A percentile compares a stretch with the other conserved stretches of the same genome.
These are phyloP conservation scores for Zosterops lateralis DNA, from an alignment of 2,113 vertebrate genomes.

Conservation along the genomic window DNA sequence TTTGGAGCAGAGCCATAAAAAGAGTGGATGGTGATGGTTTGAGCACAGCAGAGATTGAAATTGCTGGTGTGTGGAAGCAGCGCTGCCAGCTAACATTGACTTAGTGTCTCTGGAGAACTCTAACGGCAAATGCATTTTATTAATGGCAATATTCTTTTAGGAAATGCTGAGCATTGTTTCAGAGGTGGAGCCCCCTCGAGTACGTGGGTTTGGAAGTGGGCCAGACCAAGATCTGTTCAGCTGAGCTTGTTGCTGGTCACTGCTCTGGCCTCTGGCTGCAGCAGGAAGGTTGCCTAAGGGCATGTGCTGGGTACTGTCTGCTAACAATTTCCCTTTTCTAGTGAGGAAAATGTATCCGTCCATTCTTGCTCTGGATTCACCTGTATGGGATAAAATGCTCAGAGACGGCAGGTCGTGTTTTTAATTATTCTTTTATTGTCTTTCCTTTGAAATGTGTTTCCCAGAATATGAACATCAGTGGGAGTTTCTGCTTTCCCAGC, in stretches of 20 bases:
- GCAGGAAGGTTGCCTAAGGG: neutral
- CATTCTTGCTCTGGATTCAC: neutral
- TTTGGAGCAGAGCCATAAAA: conserved; percentile 56
- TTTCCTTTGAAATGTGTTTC: neutral
- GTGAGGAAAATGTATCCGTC: neutral
- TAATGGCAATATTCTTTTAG: conserved; percentile 57
- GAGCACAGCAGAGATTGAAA: conserved; percentile 66
- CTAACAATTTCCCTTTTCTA: neutral
- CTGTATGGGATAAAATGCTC: neutral
- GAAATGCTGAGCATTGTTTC: conserved; percentile 42
- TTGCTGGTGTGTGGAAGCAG: conserved; percentile 66
- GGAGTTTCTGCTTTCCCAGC: neutral
- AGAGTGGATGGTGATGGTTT: conserved; percentile 50
- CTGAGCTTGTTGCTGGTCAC: neutral
- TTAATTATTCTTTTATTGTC: neutral
- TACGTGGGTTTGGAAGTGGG: neutral
- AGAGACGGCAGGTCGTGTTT: neutral
- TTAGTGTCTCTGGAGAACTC: conserved; percentile 60
- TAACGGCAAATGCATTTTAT: conserved; percentile 67
- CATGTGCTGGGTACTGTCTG: neutral
- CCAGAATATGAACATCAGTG: neutral
- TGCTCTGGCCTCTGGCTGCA: neutral
- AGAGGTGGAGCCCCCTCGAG: conserved; percentile 6
- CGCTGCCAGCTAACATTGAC: conserved; percentile 62
- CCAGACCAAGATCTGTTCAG: neutral